phyloP scores from a whole-genome alignment of 1,140 invertebrate genomes.

The Pachypsylla venusta region DNA sequence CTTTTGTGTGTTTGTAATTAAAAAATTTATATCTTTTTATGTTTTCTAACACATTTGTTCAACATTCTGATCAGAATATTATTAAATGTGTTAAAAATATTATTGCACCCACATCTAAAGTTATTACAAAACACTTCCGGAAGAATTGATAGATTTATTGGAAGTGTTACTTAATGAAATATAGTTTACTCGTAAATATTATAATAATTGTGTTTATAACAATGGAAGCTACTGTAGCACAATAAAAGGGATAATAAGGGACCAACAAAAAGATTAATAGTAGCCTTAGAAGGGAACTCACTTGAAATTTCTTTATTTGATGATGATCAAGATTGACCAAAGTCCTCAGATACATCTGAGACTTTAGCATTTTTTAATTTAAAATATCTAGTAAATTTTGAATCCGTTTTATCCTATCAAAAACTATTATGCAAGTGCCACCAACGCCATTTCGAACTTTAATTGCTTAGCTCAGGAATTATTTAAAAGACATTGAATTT shows the following conservation, averaged over 20 bases:
- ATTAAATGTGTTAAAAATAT: slow-evolving; percentile 1
- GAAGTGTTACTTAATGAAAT: background rate
- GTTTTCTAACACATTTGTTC: background rate
- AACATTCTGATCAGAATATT: background rate
- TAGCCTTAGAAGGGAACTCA: background rate
- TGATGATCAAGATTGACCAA: no score
- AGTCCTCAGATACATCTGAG: no score
- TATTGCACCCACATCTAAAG: background rate
- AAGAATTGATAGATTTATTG: background rate
- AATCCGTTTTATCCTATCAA: no score
- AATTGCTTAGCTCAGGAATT: no score
- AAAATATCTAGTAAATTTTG: no score
- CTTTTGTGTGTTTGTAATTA: slow-evolving; percentile 1
- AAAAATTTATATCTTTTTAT: background rate
- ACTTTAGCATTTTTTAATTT: no score
- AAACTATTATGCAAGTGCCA: no score
- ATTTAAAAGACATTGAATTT: no score
- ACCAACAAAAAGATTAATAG: background rate
- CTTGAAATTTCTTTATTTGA: background rate
- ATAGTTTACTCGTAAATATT: background rate
- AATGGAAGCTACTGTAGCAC: background rate
- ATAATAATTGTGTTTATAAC: background rate
- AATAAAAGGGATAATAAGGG: no score
- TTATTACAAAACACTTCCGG: slow-evolving; percentile 6
- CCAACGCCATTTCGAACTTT: no score